Percentiles rank a stretch among this genome's conserved stretches.
These are phyloP conservation scores for Myotis davidii DNA, from an alignment of 2,113 vertebrate species.

Conservation along the genomic window DNA sequence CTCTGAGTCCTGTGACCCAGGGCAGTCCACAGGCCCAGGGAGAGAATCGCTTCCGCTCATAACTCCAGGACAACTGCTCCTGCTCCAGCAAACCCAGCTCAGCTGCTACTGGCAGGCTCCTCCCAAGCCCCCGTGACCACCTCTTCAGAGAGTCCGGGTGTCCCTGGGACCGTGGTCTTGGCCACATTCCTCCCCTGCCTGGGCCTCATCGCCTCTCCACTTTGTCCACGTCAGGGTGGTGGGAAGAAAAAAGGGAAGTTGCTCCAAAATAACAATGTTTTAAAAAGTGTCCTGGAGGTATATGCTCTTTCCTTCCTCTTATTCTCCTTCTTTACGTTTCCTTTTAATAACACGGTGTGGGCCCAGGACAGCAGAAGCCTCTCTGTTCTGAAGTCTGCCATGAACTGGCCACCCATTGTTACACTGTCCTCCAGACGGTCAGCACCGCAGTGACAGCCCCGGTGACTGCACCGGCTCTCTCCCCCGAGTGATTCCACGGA, in stretches of 20 bases:
- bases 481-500: neutral
- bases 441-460: neutral
- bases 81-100: neutral
- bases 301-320: slow-evolving; percentile 57
- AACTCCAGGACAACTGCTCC: neutral
- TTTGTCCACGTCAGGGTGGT: neutral
- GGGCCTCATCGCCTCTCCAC: neutral
- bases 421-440: neutral
- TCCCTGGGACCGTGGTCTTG: neutral
- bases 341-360: slow-evolving; percentile 30
- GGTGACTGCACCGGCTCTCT: neutral
- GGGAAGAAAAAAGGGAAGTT: slow-evolving; percentile 6
- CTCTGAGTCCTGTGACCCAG: neutral
- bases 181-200: neutral
- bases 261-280: neutral
- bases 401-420: neutral
- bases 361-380: neutral
- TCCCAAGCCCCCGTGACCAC: neutral
- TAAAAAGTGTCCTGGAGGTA: neutral
- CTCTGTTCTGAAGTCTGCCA: slow-evolving; percentile 12
- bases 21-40: neutral
- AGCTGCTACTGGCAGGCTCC: neutral
- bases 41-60: neutral
- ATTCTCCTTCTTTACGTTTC: neutral
- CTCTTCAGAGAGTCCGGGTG: neutral